Evolutionary conservation across 2,797 vertebrate genomes (phyloP).

Genomic region (Anguilla megastoma): DNA sequence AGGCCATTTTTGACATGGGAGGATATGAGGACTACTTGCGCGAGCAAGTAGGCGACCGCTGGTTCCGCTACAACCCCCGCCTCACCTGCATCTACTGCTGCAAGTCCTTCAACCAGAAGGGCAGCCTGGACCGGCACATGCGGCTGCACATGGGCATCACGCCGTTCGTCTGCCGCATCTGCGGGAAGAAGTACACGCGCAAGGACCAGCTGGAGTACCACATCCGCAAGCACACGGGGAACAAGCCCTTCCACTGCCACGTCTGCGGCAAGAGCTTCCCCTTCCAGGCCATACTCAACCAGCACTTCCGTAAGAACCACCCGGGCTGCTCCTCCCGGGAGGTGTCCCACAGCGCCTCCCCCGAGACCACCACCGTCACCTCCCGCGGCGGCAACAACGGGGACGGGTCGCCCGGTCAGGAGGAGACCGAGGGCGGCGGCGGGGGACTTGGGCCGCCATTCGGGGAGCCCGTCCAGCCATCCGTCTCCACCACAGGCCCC

Average conservation of each 20-base stretch:
- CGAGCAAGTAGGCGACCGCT: constrained; percentile 95
- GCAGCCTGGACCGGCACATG: constrained; percentile 82
- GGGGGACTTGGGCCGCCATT: constrained; percentile 66
- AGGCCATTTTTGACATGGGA: constrained; percentile 85
- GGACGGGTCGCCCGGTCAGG: constrained; percentile 86
- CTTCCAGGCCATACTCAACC: constrained; percentile 99
- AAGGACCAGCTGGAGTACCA: constrained; percentile 96
- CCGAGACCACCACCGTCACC: constrained; percentile 88
- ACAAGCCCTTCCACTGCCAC: constrained; percentile 98
- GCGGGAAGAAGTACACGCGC: constrained; percentile 97
- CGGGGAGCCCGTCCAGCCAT: constrained; percentile 84
- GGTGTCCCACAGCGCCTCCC: constrained; percentile 91
- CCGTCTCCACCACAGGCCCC: constrained; percentile 93
- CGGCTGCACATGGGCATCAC: constrained; percentile 83
- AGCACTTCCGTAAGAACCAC: constrained; percentile 99
- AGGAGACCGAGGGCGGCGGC: constrained; percentile 73
- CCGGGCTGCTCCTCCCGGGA: constrained; percentile 89
- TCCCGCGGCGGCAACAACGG: constrained; percentile 86
- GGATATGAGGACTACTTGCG: constrained; percentile 96
- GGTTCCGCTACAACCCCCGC: constrained; percentile 97
- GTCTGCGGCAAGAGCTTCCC: constrained; percentile 98
- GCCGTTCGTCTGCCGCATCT: constrained; percentile 86
- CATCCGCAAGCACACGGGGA: constrained; percentile 92
- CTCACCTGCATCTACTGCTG: constrained; percentile 87
- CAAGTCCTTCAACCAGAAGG: constrained; percentile 84